Conservation (phyloP, 1,140 invertebrate genomes). For the Heliothis virescens region DNA sequence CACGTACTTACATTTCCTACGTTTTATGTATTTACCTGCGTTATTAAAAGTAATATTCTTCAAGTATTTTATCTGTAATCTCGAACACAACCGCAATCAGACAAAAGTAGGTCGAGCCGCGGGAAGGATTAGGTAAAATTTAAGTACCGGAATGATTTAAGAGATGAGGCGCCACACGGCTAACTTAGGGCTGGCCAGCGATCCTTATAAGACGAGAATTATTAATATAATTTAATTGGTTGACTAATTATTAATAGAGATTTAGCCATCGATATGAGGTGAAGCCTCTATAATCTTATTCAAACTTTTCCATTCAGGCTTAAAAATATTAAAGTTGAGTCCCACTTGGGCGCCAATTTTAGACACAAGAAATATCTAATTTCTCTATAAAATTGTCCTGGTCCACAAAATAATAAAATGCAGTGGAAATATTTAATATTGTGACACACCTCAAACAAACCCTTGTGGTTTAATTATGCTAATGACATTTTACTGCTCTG, state of each 20-base stretch:
- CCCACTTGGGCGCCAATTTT: no score
- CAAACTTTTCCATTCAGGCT: no score
- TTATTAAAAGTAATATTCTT: conserved; percentile 35
- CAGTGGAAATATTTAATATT: no score
- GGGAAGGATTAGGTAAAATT: conserved; percentile 69
- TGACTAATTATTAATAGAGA: background rate
- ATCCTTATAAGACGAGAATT: background rate
- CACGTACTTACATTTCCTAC: conserved; percentile 30
- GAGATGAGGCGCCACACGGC: conserved; percentile 54
- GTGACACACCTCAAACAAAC: conserved; percentile 15
- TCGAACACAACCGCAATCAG: conserved; percentile 52
- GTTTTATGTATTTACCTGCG: conserved; percentile 26
- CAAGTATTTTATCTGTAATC: conserved; percentile 55
- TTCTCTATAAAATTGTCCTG: no score
- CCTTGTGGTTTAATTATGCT: background rate
- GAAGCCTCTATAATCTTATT: no score
- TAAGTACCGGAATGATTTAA: conserved; percentile 75
- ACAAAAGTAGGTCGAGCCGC: conserved; percentile 62
- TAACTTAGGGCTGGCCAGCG: conserved; percentile 50
- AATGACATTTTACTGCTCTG: conserved; percentile 10
- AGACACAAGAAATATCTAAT: no score
- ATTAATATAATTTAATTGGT: background rate
- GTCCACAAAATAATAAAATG: no score
- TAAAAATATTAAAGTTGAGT: no score
- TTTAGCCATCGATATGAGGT: background rate